Base-by-base conservation (phyloP, 2,888 invertebrate species). In the Beris chalybata region DNA sequence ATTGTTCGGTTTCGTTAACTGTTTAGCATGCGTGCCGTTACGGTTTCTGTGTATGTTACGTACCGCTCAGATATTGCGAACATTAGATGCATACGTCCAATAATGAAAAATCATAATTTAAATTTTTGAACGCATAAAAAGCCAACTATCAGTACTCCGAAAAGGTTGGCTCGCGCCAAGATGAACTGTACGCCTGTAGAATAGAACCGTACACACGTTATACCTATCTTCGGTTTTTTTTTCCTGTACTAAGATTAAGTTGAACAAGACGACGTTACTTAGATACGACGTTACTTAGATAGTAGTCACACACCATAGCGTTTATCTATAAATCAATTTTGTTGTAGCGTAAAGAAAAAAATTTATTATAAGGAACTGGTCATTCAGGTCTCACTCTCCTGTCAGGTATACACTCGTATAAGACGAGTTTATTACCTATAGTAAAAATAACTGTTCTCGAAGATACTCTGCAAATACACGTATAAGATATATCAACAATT, bases 1-100 rank as follows among this genome's bases (percentile, higher is more conserved):
- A 64, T 64, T 64, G 65, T 68, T 68, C 68, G 65, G 68, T 68
- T 68, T 68, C 65, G 65, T 68, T 68, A 68, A 68, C 68, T 68
- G 68, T 68, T 68, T 66, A 58, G 56, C 55, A 64, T 53, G 29
- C 57, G 65, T 61, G 68, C 68, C 68, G 68, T 68, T 68, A 68
- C 61, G 63, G 63, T 65, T 64, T 61, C 61, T 61, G 31, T 61
- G 61, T 61, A 15, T 61, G 50, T 61, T 61, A 38, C 38, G 9
- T 38, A 50, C 59, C 32, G 61, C 61, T 43, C 32, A 61, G 43
- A 38, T 38, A 38, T 38, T 4, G 38, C 52, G 52, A 52, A 50
- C 50, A 61, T 52, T 52, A 38, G 61, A 61, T 50, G 38, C 50
- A 59, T 52, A 15, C 52, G 22, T 52, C 61, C 38, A 45, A 29